Percentiles rank a stretch among this genome's conserved stretches.
Evolutionary conservation across 1,140 invertebrate genomes (phyloP).

Genomic region (Zaprionus gabonicus): DNA sequence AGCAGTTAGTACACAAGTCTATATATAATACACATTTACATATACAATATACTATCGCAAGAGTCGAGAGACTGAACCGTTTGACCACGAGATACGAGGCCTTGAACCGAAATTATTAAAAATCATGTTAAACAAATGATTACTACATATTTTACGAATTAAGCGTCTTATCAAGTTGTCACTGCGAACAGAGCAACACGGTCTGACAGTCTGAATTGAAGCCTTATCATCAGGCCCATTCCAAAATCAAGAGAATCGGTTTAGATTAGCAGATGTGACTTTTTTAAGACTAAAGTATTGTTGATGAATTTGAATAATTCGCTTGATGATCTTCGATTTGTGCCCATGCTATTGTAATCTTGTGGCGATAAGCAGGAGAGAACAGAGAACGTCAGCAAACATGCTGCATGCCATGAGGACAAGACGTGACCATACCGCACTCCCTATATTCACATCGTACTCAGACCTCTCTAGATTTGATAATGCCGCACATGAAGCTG

Average conservation of each 20-base stretch:
- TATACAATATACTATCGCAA: constrained; percentile 41
- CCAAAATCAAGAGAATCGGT: not conserved
- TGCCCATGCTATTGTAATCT: constrained; percentile 22
- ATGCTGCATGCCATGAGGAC: constrained; percentile 49
- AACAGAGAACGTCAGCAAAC: constrained; percentile 7
- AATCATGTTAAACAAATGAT: constrained; percentile 84
- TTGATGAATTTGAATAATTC: not conserved
- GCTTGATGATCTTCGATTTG: not conserved
- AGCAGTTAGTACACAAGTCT: constrained; percentile 4
- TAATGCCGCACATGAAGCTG: constrained; percentile 28
- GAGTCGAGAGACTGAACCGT: constrained; percentile 36
- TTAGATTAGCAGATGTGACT: not conserved
- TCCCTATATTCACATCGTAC: constrained; percentile 21
- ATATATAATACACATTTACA: constrained; percentile 30
- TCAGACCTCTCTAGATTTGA: constrained; percentile 34
- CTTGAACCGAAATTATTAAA: constrained; percentile 82
- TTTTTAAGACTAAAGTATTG: not conserved
- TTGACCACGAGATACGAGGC: constrained; percentile 44
- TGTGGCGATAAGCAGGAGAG: constrained; percentile 44
- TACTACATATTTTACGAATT: constrained; percentile 61
- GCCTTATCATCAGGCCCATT: not conserved
- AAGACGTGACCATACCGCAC: constrained; percentile 50
- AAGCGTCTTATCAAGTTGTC: constrained; percentile 40
- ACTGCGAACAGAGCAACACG: not conserved
- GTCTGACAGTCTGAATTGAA: not conserved